phyloP scores from a whole-genome alignment of 2,113 vertebrate genomes.

The Actinemys pallida region DNA sequence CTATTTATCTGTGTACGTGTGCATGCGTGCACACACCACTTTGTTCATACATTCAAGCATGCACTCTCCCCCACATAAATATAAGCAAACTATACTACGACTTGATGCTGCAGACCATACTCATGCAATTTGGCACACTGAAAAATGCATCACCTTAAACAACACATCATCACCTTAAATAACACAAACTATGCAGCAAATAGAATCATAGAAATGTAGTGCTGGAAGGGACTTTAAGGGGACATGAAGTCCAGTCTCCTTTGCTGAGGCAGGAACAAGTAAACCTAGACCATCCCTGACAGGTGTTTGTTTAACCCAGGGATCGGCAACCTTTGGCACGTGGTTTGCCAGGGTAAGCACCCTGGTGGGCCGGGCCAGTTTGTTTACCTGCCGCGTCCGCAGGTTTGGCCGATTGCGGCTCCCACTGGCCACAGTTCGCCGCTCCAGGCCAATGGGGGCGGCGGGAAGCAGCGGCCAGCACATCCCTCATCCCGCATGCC shows the following conservation, averaged over 20 bases:
- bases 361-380: too few relatives aligned
- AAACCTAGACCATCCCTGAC: not conserved
- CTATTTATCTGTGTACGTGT: not conserved
- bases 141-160: not conserved
- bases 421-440: too few relatives aligned
- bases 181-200: not conserved
- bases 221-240: not conserved
- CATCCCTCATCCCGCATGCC: too few relatives aligned
- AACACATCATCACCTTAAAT: not conserved
- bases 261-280: not conserved
- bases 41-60: not conserved
- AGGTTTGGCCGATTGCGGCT: too few relatives aligned
- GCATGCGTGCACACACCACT: not conserved
- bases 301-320: not conserved
- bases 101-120: not conserved
- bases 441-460: too few relatives aligned
- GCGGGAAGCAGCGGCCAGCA: too few relatives aligned
- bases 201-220: not conserved
- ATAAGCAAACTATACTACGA: not conserved
- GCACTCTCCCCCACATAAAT: not conserved
- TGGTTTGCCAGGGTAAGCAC: too few relatives aligned
- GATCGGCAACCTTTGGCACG: too few relatives aligned
- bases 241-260: not conserved
- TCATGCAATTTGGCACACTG: not conserved
- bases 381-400: too few relatives aligned